Percentiles rank a stretch among this genome's conserved stretches.
Conservation (phyloP, 2,797 vertebrate genomes). For the Nannoperca australis region DNA sequence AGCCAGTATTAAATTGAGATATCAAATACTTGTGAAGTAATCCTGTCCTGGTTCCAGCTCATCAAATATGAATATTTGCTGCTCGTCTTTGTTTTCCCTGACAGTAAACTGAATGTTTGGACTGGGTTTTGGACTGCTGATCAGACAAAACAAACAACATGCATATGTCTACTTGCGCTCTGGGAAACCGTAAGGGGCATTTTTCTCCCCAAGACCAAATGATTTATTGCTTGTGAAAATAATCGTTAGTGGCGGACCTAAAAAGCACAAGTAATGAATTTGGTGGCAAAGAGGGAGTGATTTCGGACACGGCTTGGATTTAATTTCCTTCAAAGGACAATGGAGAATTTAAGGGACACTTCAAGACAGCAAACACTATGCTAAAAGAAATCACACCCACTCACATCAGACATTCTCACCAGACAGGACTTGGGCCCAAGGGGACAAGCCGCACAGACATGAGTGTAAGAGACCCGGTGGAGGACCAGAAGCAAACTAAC, state of each 20-base stretch:
- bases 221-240: background rate
- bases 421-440: constrained; percentile 30
- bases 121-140: background rate
- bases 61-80: background rate
- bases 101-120: background rate
- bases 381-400: constrained; percentile 37
- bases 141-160: background rate
- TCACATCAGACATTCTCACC: constrained; percentile 40
- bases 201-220: background rate
- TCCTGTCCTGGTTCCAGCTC: background rate
- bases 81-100: background rate
- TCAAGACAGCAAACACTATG: constrained; percentile 21
- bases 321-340: constrained; percentile 21
- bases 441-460: constrained; percentile 34
- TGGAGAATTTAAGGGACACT: constrained; percentile 12
- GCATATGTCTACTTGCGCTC: background rate
- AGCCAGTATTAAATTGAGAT: background rate
- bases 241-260: background rate
- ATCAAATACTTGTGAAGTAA: background rate
- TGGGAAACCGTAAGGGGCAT: background rate
- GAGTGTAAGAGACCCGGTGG: constrained; percentile 21
- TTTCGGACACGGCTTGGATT: constrained; percentile 4
- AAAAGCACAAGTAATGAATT: background rate
- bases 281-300: background rate
- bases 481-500: constrained; percentile 38